Evolutionary conservation across 1,140 invertebrate species (phyloP).

Genomic region (Lepidurus packardi): DNA sequence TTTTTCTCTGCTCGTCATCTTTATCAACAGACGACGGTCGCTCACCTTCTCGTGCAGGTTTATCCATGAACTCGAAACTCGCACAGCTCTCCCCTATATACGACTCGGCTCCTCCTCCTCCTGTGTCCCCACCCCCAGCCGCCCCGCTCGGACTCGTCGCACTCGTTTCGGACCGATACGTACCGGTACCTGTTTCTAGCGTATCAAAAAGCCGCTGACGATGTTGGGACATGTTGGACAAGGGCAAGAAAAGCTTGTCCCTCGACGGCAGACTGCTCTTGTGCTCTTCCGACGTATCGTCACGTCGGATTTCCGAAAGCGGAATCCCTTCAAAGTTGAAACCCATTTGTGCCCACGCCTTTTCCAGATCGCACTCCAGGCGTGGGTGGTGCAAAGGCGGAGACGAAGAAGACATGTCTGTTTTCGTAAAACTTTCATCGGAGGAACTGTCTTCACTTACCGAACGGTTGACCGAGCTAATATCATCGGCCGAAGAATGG

Average conservation of each 20-base stretch:
- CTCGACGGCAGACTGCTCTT: not conserved
- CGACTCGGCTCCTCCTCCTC: conserved; percentile 33
- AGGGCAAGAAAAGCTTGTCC: not conserved
- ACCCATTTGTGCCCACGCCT: conserved; percentile 31
- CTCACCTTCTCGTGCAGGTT: conserved; percentile 30
- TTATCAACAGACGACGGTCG: not conserved
- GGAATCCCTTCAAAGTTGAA: conserved; percentile 14
- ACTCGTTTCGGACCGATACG: not conserved
- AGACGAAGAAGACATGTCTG: conserved; percentile 54
- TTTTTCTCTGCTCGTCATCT: conserved; percentile 50
- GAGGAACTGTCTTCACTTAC: conserved; percentile 67
- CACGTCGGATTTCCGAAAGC: not conserved
- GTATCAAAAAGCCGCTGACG: not conserved
- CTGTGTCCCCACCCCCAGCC: not conserved
- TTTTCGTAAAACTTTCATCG: conserved; percentile 65
- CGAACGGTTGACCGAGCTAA: conserved; percentile 66
- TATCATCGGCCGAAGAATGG: conserved; percentile 72
- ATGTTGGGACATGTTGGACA: not conserved
- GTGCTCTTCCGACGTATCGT: not conserved
- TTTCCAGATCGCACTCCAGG: conserved; percentile 40
- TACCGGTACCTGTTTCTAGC: not conserved
- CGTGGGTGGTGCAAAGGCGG: conserved; percentile 51
- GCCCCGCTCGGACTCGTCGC: not conserved
- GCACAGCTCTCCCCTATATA: conserved; percentile 56
- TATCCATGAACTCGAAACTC: conserved; percentile 55